Percentiles rank a stretch among this genome's conserved stretches.
phyloP scores from a whole-genome alignment of 1,140 invertebrate species.

The Drosophila kohkoa region DNA sequence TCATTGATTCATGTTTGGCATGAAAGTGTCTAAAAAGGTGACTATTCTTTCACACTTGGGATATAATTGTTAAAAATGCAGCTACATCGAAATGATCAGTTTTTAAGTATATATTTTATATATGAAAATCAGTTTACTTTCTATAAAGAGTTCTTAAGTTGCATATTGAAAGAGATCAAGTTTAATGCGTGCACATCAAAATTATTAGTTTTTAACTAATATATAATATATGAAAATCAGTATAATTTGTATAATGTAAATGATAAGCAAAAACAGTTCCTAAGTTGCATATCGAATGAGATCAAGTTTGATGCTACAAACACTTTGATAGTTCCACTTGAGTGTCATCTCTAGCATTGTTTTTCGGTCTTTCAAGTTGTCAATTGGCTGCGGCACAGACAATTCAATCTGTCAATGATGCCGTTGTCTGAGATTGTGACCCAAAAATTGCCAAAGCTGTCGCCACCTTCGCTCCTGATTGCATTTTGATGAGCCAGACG shows the following conservation, averaged over 20 bases:
- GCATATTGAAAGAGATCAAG: too few species aligned
- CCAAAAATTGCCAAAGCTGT: slow-evolving; percentile 41
- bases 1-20: background rate
- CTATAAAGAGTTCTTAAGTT: too few species aligned
- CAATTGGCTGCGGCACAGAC: slow-evolving; percentile 25
- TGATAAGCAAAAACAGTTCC: too few species aligned
- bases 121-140: too few species aligned
- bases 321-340: background rate
- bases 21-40: background rate
- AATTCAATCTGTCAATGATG: slow-evolving; percentile 50
- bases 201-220: too few species aligned
- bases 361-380: slow-evolving; percentile 34
- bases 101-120: too few species aligned
- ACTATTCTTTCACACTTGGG: background rate
- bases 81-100: too few species aligned
- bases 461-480: slow-evolving; percentile 53
- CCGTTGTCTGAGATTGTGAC: slow-evolving; percentile 33
- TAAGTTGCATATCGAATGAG: too few species aligned
- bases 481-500: slow-evolving; percentile 46
- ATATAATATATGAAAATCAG: too few species aligned
- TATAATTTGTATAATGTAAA: too few species aligned
- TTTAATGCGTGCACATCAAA: too few species aligned
- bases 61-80: background rate
- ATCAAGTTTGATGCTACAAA: too few species aligned
- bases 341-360: slow-evolving; percentile 7